These are phyloP conservation scores for Hartigia nigra DNA, from an alignment of 2,888 invertebrate species.

Conservation along the genomic window DNA sequence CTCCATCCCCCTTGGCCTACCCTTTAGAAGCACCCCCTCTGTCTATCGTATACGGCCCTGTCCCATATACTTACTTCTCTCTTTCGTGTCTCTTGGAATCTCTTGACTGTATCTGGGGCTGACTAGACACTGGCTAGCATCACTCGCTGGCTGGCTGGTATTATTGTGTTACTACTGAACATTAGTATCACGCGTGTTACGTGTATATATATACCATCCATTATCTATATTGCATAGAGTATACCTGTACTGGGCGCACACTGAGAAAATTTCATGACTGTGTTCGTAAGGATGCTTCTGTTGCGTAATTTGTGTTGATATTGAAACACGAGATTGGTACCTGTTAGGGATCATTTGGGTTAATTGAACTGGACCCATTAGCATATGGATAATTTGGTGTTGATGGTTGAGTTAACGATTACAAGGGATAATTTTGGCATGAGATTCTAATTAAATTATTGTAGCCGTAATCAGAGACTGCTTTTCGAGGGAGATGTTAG, in stretches of 20 bases:
- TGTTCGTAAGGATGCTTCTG: background rate
- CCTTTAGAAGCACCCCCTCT: background rate
- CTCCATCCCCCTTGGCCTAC: background rate
- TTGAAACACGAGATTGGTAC: background rate
- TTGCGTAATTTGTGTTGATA: background rate
- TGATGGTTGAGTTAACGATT: background rate
- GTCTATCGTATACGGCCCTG: background rate
- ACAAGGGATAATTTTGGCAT: background rate
- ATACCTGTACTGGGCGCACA: background rate
- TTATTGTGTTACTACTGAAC: background rate
- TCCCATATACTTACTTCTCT: background rate
- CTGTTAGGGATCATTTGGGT: background rate
- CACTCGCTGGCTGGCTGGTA: background rate
- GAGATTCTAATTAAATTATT: background rate
- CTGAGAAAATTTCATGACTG: background rate
- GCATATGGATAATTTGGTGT: background rate
- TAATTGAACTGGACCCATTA: background rate
- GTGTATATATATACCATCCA: background rate
- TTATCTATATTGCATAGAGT: background rate
- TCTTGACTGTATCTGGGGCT: background rate
- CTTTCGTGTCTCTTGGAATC: background rate
- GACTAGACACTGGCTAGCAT: background rate
- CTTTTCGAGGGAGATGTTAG: background rate
- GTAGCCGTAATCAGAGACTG: background rate
- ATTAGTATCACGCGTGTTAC: background rate